These are phyloP conservation scores for Ethmia dodecea DNA, from an alignment of 2,888 invertebrate species.

Conservation along the genomic window DNA sequence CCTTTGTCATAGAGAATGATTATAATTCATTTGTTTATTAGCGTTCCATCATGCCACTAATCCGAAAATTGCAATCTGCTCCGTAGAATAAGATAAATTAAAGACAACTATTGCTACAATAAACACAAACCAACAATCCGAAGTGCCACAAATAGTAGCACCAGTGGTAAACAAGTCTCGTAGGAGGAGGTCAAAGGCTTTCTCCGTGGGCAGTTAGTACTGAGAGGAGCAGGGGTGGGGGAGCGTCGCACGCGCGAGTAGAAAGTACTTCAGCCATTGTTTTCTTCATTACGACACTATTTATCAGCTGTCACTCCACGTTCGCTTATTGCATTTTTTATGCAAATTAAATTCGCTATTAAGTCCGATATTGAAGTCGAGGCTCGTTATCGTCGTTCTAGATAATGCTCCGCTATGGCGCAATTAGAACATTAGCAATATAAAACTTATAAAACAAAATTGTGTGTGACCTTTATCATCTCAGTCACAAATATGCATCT, in stretches of 20 bases:
- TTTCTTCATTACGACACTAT: constrained; percentile 68
- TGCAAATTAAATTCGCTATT: constrained; percentile 40
- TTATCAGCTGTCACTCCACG: constrained; percentile 57
- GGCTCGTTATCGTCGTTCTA: constrained; percentile 17
- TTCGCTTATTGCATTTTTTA: constrained; percentile 54
- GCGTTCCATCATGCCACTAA: too few relatives aligned
- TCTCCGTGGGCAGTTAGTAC: constrained; percentile 52
- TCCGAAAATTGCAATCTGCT: too few relatives aligned
- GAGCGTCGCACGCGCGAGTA: constrained; percentile 47
- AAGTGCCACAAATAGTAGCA: constrained; percentile 40
- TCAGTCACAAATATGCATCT: too few relatives aligned
- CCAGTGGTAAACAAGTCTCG: constrained; percentile 49
- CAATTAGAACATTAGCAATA: constrained; percentile 8
- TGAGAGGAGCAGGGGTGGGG: constrained; percentile 21
- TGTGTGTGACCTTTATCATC: constrained; percentile 1
- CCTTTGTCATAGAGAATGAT: too few relatives aligned
- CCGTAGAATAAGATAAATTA: too few relatives aligned
- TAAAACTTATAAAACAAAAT: neutral
- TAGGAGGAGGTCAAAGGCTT: constrained; percentile 63
- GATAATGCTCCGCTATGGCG: constrained; percentile 10
- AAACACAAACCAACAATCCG: constrained; percentile 11
- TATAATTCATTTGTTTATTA: too few relatives aligned
- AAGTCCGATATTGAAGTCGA: constrained; percentile 21
- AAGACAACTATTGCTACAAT: neutral
- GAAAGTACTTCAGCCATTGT: constrained; percentile 67